These are phyloP conservation scores for Uloborus diversus DNA, from an alignment of 1,140 invertebrate species.

Conservation along the genomic window DNA sequence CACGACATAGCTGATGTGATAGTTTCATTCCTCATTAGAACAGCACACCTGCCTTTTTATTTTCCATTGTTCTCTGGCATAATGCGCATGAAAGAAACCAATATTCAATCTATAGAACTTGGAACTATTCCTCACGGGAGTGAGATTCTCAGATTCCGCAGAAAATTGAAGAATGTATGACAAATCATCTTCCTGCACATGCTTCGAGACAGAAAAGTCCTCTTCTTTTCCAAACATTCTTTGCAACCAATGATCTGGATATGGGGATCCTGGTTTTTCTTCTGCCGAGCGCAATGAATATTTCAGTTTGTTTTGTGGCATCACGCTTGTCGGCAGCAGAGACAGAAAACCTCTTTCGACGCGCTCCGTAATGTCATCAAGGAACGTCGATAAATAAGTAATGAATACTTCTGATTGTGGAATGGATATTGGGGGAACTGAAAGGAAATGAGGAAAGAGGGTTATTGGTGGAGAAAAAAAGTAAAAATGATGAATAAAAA, in stretches of 20 bases:
- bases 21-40: no score
- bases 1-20: no score
- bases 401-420: slow-evolving; percentile 38
- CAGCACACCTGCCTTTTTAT: no score
- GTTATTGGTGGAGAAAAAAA: background rate
- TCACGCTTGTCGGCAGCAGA: slow-evolving; percentile 6
- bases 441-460: background rate
- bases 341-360: slow-evolving; percentile 11
- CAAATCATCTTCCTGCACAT: no score
- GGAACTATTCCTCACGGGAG: slow-evolving; percentile 1
- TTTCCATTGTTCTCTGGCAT: no score
- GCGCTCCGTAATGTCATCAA: slow-evolving; percentile 21
- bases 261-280: slow-evolving; percentile 1
- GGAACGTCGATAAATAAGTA: slow-evolving; percentile 13
- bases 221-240: background rate
- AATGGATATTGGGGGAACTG: slow-evolving; percentile 9
- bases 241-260: slow-evolving; percentile 3
- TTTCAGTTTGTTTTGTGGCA: slow-evolving; percentile 44
- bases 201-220: background rate
- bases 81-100: no score
- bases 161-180: no score
- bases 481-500: background rate
- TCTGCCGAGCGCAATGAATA: slow-evolving; percentile 26
- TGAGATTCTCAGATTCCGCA: no score
- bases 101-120: no score